Evolutionary conservation across 1,140 invertebrate species (phyloP), one percentile per base, ranked within the genome.

Genomic region (Bombus picipes): DNA sequence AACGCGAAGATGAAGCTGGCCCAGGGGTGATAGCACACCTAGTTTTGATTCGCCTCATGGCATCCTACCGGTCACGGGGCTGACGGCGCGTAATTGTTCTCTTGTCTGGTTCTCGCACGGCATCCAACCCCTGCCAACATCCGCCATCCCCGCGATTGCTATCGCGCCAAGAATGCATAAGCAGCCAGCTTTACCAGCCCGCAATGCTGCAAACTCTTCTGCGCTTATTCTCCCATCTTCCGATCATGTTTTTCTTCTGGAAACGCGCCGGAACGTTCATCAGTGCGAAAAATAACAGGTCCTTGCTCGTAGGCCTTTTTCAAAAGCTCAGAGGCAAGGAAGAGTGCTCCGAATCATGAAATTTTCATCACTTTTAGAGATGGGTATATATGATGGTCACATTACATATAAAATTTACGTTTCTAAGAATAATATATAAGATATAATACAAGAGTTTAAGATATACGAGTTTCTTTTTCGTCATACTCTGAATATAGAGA

Each of bases 31-130:
- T 91, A 86, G 89, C 90, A 83, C 82, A 87, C 86, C 86, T 90
- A 94, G 93, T 94, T 94, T 94, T 94, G 93, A 94, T 94, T 94
- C 93, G 92, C 92, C 93, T 92, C 93, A 92, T 91, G 89, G 92
- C 92, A 87, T 86, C 89, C 89, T 91, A 88, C 93, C 91, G 93
- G 92, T 93, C 92, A 93, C 92, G 91, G 85, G 90, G 87, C 93
- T 93, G 93, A 94, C 93, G 92, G 93, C 91, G 92, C 91, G 93
- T 94, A 94, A 94, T 94, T 94, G 94, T 94, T 94, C 94, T 93
- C 93, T 92, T 92, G 92, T 94, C 93, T 92, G 93, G 53, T 91
- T 91, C 92, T 91, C 87, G 83, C 87, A 87, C 86, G 85, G 72
- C 79, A 73, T 84, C 87, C 88, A 82, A 85, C 81, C 78, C 85